Evolutionary conservation across 2,888 invertebrate genomes (phyloP).

Genomic region (Eristalis intricaria): DNA sequence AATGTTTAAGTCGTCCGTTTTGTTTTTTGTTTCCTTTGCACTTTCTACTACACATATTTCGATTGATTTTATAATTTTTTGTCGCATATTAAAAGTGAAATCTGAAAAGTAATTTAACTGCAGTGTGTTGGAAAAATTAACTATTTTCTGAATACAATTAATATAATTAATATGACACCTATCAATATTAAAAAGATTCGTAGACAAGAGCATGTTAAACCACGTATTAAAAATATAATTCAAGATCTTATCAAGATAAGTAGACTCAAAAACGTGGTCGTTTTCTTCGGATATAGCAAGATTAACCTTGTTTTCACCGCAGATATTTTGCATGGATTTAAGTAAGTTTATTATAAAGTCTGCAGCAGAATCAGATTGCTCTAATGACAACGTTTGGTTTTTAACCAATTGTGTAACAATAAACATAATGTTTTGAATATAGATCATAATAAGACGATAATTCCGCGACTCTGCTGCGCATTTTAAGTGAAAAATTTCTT

Average conservation of each 20-base stretch:
- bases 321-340: constrained; percentile 63
- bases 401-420: constrained; percentile 74
- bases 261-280: background rate
- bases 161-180: constrained; percentile 75
- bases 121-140: constrained; percentile 75
- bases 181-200: constrained; percentile 75
- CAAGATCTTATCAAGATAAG: constrained; percentile 74
- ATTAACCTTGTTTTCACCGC: background rate
- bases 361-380: constrained; percentile 75
- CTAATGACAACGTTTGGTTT: constrained; percentile 70
- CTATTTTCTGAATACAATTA: constrained; percentile 75
- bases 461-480: background rate
- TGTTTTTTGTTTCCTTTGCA: constrained; percentile 39
- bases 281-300: constrained; percentile 35
- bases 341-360: constrained; percentile 75
- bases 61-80: constrained; percentile 77
- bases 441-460: constrained; percentile 74
- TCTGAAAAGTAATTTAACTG: constrained; percentile 72
- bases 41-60: constrained; percentile 73
- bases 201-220: constrained; percentile 75
- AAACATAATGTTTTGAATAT: constrained; percentile 77
- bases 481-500: constrained; percentile 70
- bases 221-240: constrained; percentile 79
- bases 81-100: constrained; percentile 76
- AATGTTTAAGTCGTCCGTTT: constrained; percentile 73